Evolutionary conservation across 1,140 invertebrate genomes (phyloP).

Genomic region (Palaemon carinicauda): DNA sequence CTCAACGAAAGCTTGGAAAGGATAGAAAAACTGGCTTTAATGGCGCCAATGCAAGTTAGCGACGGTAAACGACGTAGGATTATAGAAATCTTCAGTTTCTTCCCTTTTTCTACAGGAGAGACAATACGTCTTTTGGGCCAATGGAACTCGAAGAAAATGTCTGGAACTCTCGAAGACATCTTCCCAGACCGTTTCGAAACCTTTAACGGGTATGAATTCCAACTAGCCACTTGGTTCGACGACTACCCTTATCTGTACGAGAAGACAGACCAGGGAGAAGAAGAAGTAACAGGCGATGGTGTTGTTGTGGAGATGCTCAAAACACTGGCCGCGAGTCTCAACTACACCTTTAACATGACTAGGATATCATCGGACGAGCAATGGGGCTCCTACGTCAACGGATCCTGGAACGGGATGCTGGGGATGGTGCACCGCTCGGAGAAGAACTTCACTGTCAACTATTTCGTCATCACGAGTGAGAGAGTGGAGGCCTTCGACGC

Average conservation of each 20-base stretch:
- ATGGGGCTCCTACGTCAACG: slow-evolving; percentile 37
- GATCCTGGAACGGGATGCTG: slow-evolving; percentile 37
- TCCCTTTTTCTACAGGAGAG: neutral
- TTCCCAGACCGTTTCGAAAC: slow-evolving; percentile 19
- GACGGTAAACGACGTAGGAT: too few species aligned
- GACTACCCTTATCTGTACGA: neutral
- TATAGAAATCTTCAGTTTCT: neutral
- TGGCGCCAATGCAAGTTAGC: neutral
- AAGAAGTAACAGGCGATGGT: slow-evolving; percentile 15
- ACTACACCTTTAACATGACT: slow-evolving; percentile 26
- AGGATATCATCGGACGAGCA: neutral
- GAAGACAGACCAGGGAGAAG: neutral
- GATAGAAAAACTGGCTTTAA: neutral
- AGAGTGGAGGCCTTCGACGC: slow-evolving; percentile 24
- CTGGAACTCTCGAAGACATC: neutral
- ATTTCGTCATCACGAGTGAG: slow-evolving; percentile 6
- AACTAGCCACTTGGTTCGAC: neutral
- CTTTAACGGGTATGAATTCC: slow-evolving; percentile 17
- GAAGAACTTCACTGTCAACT: slow-evolving; percentile 54
- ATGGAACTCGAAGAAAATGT: neutral
- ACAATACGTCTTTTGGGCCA: neutral
- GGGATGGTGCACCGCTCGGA: slow-evolving; percentile 33
- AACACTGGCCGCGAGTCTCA: slow-evolving; percentile 4
- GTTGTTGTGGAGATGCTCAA: slow-evolving; percentile 19
- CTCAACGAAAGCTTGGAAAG: neutral